phyloP scores from a whole-genome alignment of 37 sponge, comb jelly and placozoan genomes.

The Beroe forskalii region DNA sequence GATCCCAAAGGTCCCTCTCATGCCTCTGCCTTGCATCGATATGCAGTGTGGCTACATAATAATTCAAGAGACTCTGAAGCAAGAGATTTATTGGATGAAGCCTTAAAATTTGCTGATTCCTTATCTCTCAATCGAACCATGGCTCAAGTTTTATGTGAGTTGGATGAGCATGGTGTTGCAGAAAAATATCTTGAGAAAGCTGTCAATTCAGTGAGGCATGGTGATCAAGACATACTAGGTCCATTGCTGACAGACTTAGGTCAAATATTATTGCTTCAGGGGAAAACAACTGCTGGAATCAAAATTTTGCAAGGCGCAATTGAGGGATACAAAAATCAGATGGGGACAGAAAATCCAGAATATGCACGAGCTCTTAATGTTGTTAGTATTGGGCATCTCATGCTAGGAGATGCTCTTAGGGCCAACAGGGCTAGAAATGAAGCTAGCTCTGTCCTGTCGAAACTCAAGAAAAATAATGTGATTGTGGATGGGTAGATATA shows the following conservation, averaged over 20 bases:
- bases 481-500: neutral
- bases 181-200: constrained; percentile 45
- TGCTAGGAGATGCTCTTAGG: constrained; percentile 50
- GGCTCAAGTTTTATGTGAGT: constrained; percentile 49
- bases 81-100: constrained; percentile 25
- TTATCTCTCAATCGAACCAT: neutral
- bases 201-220: constrained; percentile 53
- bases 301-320: constrained; percentile 45
- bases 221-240: constrained; percentile 40
- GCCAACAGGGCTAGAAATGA: constrained; percentile 48
- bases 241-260: constrained; percentile 41
- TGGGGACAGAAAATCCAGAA: constrained; percentile 61
- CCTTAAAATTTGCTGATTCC: constrained; percentile 44
- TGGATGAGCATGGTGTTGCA: constrained; percentile 24
- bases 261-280: constrained; percentile 38
- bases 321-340: constrained; percentile 48
- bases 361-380: constrained; percentile 61
- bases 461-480: constrained; percentile 28
- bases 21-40: constrained; percentile 50
- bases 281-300: constrained; percentile 10
- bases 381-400: constrained; percentile 54
- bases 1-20: constrained; percentile 37
- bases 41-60: constrained; percentile 34
- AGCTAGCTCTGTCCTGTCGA: constrained; percentile 21
- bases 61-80: constrained; percentile 42